Conservation (phyloP, 2,113 vertebrate genomes). For the Canis aureus region DNA sequence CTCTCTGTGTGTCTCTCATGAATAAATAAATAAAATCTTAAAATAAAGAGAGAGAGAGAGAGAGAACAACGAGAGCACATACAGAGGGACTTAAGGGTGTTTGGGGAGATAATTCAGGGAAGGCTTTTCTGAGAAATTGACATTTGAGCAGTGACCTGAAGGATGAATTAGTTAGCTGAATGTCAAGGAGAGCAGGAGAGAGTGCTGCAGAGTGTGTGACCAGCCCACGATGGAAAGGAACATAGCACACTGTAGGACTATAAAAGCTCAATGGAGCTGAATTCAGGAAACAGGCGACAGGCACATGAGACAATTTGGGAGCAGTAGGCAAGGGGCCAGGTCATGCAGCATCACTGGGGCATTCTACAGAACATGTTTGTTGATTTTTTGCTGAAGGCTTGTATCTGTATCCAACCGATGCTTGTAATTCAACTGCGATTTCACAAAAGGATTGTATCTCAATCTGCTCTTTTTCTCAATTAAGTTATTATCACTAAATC, state of each 20-base stretch:
- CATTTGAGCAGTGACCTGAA: neutral
- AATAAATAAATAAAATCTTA: no score
- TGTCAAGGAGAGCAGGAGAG: neutral
- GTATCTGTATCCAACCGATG: neutral
- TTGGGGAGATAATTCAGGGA: neutral
- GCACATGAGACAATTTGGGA: neutral
- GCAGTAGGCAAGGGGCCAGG: neutral
- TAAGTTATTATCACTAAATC: conserved; percentile 19
- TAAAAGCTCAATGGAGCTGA: neutral
- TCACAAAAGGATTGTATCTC: neutral
- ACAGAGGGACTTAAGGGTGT: neutral
- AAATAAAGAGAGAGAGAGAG: no score
- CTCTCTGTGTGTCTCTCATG: no score
- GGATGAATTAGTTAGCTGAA: neutral
- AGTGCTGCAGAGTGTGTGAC: neutral
- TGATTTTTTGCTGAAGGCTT: conserved; percentile 1
- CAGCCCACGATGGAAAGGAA: neutral
- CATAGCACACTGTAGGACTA: neutral
- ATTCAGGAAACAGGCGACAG: neutral
- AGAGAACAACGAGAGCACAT: neutral
- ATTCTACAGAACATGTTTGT: neutral
- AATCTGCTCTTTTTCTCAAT: neutral
- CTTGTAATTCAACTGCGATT: neutral
- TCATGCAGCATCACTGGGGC: neutral
- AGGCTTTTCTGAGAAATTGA: neutral